Evolutionary conservation across 2,888 invertebrate species (phyloP), one percentile per base, ranked within the genome.

Genomic region (Herminia tarsipennalis): DNA sequence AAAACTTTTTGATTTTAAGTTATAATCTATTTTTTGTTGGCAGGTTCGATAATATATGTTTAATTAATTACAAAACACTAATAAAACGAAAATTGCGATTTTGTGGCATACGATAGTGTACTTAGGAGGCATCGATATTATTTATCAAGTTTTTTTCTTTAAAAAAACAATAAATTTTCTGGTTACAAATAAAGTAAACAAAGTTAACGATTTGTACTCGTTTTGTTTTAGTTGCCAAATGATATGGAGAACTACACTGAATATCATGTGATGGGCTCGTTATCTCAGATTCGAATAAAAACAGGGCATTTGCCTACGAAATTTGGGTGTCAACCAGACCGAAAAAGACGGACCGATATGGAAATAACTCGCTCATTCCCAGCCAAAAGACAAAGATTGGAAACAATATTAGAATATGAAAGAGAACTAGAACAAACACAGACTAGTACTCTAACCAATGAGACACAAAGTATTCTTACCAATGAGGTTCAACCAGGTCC

Each of bases 171-270:
- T 2, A 8, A 22, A 24, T 5, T 5, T 9, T 10, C 1, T 9
- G 10, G 10, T n/a, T n/a, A 5, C 1, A 2, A 9, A n/a, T 2
- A 2, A 24, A 3, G 3, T n/a, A 5, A 22, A 22, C 6, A 3
- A 10, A 27, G 1, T 5, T 27, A 27, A 27, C 12, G 13, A 10
- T 24, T 9, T 34, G 16, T 18, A 22, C 25, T 29, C 2, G 1
- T 14, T 29, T 3, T 18, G 14, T 67, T 72, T 9, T 47, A 70
- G 69, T 47, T 72, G 45, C 68, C 70, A 44, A 68, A 66, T 58
- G 68, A 73, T 56, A 73, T 75, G 73, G 62, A 46, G 3, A 73
- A 73, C 55, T 73, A 54, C 45, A 69, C 67, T 57, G 13, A 64
- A 8, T 71, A 73, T 44, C 64, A 62, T 60, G 17, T 74, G 32